Conservation (phyloP, 2,113 vertebrate species). For the Propithecus coquereli region DNA sequence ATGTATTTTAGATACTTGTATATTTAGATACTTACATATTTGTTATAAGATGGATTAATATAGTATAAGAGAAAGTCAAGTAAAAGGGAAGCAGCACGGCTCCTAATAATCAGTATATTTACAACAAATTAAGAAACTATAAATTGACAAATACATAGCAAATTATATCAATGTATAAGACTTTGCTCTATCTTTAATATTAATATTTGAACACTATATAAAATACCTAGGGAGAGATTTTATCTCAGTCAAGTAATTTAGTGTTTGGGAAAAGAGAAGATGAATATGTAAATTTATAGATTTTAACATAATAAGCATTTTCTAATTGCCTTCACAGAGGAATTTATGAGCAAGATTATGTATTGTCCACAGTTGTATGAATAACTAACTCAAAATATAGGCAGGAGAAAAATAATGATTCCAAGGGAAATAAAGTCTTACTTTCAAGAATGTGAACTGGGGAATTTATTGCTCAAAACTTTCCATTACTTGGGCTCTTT, state of each 20-base stretch:
- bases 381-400: background rate
- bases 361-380: background rate
- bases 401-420: background rate
- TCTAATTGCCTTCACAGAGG: background rate
- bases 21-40: background rate
- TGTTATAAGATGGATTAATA: background rate
- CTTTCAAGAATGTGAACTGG: background rate
- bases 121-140: background rate
- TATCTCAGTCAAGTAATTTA: background rate
- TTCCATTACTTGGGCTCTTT: conserved; percentile 19
- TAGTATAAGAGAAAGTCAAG: background rate
- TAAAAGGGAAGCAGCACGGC: background rate
- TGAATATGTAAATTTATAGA: background rate
- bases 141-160: background rate
- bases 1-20: background rate
- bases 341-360: background rate
- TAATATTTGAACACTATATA: background rate
- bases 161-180: background rate
- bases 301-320: background rate
- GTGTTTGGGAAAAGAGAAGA: background rate
- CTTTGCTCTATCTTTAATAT: background rate
- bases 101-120: background rate
- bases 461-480: conserved; percentile 3
- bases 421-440: background rate
- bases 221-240: background rate